Evolutionary conservation across 2,888 invertebrate species (phyloP).

Genomic region (Pycnomerus fuliginosus): DNA sequence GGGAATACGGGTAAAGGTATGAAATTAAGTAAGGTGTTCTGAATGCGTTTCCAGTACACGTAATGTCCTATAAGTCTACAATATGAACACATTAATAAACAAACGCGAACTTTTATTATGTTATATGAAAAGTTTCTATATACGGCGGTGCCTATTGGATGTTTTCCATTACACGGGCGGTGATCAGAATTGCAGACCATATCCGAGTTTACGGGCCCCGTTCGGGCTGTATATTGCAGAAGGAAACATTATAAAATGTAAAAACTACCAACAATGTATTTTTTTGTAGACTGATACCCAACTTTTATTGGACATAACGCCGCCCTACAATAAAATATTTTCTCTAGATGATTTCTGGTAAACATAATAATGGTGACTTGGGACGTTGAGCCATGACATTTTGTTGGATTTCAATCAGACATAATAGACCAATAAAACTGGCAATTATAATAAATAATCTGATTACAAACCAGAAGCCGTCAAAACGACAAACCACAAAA

Average conservation of each 20-base stretch:
- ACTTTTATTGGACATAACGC: slow-evolving; percentile 47
- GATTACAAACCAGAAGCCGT: slow-evolving; percentile 42
- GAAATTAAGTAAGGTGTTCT: slow-evolving; percentile 32
- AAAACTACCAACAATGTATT: slow-evolving; percentile 50
- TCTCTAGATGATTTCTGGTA: slow-evolving; percentile 42
- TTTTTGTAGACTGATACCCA: too few species aligned
- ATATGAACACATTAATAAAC: slow-evolving; percentile 38
- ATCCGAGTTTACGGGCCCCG: slow-evolving; percentile 49
- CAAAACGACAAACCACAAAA: slow-evolving; percentile 43
- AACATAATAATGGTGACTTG: slow-evolving; percentile 41
- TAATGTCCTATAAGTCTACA: slow-evolving; percentile 29
- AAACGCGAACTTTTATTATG: slow-evolving; percentile 27
- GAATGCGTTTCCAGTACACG: slow-evolving; percentile 27
- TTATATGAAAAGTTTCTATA: slow-evolving; percentile 42
- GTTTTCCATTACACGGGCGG: slow-evolving; percentile 47
- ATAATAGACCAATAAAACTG: slow-evolving; percentile 42
- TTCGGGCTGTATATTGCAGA: slow-evolving; percentile 48
- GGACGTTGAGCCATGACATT: not conserved
- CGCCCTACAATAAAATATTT: slow-evolving; percentile 47
- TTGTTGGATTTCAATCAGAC: slow-evolving; percentile 36
- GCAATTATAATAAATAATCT: slow-evolving; percentile 47
- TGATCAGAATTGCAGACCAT: slow-evolving; percentile 51
- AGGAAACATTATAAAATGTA: slow-evolving; percentile 51
- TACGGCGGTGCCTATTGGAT: slow-evolving; percentile 50
- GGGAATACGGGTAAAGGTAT: slow-evolving; percentile 31